Conservation (phyloP, 2,888 invertebrate genomes). For the Brenthis hecate region DNA sequence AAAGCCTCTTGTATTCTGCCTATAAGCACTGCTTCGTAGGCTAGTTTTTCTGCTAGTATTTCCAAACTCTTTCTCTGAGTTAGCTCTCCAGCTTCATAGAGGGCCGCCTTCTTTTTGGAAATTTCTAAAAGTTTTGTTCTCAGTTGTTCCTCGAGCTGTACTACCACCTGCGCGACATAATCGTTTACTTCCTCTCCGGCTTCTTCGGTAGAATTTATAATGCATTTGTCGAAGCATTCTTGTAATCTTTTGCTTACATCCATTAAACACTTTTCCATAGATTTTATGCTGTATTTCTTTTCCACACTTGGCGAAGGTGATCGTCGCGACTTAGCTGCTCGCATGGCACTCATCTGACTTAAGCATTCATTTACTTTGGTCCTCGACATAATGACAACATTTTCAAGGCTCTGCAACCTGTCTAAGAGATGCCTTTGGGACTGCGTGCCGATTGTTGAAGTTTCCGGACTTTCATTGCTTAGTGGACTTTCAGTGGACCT, state of each 20-base stretch:
- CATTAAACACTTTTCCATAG: constrained; percentile 84
- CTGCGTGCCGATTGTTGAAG: constrained; percentile 71
- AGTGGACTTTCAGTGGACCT: constrained; percentile 66
- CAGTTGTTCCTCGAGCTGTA: constrained; percentile 86
- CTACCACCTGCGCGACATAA: constrained; percentile 83
- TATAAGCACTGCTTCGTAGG: constrained; percentile 89
- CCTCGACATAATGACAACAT: constrained; percentile 84
- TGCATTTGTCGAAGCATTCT: constrained; percentile 83
- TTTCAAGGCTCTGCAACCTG: constrained; percentile 83
- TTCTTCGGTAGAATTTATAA: constrained; percentile 72
- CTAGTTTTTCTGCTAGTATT: constrained; percentile 89
- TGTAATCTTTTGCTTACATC: constrained; percentile 85
- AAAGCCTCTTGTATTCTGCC: constrained; percentile 86
- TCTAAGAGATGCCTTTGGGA: constrained; percentile 81
- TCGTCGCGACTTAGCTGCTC: constrained; percentile 83
- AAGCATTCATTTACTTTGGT: constrained; percentile 87
- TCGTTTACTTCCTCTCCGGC: constrained; percentile 63
- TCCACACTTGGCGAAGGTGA: constrained; percentile 86
- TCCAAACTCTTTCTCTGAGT: constrained; percentile 86
- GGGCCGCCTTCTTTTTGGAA: constrained; percentile 84
- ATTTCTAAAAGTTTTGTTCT: constrained; percentile 86
- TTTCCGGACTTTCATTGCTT: constrained; percentile 58
- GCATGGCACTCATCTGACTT: constrained; percentile 84
- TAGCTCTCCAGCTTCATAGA: constrained; percentile 86
- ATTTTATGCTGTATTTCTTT: constrained; percentile 83